Evolutionary conservation across 2,113 vertebrate genomes (phyloP).

Genomic region (Coregonus clupeaformis): DNA sequence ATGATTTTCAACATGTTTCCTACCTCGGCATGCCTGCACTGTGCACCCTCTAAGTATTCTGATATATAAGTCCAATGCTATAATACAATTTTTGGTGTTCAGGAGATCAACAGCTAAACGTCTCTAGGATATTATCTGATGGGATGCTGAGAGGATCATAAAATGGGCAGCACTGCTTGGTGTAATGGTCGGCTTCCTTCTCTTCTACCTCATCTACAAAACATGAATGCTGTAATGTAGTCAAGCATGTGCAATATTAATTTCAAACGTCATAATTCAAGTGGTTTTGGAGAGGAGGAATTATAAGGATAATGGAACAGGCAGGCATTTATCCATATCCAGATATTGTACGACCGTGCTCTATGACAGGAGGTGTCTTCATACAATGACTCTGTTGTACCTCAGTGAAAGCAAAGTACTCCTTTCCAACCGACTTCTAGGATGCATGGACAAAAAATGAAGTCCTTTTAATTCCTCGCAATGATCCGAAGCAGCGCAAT

Average conservation of each 20-base stretch:
- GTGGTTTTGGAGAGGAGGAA: not conserved
- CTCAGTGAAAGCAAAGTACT: conserved; percentile 28
- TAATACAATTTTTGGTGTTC: not conserved
- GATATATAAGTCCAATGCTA: not conserved
- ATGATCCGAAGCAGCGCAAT: conserved; percentile 58
- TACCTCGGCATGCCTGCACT: too few species aligned
- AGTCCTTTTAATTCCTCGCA: conserved; percentile 44
- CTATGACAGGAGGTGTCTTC: too few species aligned
- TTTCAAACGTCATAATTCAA: not conserved
- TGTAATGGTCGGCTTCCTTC: too few species aligned
- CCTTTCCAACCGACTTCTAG: conserved; percentile 21
- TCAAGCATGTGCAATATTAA: not conserved
- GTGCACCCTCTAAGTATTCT: too few species aligned
- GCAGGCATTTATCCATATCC: not conserved
- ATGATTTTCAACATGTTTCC: too few species aligned
- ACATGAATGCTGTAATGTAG: not conserved
- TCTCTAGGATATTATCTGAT: too few species aligned
- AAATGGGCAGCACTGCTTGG: too few species aligned
- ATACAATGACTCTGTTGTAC: not conserved
- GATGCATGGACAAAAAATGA: conserved; percentile 22
- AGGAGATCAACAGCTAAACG: not conserved
- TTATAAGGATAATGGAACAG: not conserved
- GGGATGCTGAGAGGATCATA: too few species aligned
- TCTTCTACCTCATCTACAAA: not conserved
- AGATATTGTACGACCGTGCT: too few species aligned